These are phyloP conservation scores for Asobara japonica DNA, from an alignment of 1,140 invertebrate genomes.

Conservation along the genomic window DNA sequence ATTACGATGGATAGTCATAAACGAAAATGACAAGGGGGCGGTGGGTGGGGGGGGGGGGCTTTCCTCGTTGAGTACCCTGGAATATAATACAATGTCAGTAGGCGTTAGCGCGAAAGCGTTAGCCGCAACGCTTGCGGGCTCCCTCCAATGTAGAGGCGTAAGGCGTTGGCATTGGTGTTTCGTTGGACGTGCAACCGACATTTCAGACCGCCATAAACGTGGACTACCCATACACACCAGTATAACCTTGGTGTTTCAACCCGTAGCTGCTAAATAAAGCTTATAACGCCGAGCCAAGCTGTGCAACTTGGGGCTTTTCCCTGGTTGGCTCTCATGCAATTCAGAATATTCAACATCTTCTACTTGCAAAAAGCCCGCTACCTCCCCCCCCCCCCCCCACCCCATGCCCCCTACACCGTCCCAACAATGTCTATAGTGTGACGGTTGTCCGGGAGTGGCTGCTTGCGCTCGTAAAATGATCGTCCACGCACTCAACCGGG, in stretches of 20 bases:
- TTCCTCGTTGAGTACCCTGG: neutral
- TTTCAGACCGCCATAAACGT: slow-evolving; percentile 42
- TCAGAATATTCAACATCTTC: slow-evolving; percentile 36
- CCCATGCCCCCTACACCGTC: neutral
- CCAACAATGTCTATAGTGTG: neutral
- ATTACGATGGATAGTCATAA: slow-evolving; percentile 15
- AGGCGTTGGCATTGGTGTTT: slow-evolving; percentile 19
- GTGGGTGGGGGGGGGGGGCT: too few species aligned
- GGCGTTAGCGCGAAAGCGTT: slow-evolving; percentile 23
- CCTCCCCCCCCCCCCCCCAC: neutral
- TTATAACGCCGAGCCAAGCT: slow-evolving; percentile 39
- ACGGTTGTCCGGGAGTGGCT: neutral
- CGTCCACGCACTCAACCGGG: slow-evolving; percentile 14
- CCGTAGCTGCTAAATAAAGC: slow-evolving; percentile 41
- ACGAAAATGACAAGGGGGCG: slow-evolving; percentile 9
- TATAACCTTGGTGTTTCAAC: slow-evolving; percentile 21
- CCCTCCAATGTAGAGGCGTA: neutral
- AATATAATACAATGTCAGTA: slow-evolving; percentile 16
- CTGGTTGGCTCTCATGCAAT: slow-evolving; percentile 34
- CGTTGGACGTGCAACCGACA: slow-evolving; percentile 34
- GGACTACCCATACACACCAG: slow-evolving; percentile 16
- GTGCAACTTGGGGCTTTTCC: slow-evolving; percentile 13
- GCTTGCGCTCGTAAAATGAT: slow-evolving; percentile 5
- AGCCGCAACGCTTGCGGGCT: slow-evolving; percentile 30
- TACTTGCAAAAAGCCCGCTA: neutral